Evolutionary conservation across 2,888 invertebrate species (phyloP), one percentile per base, ranked within the genome.

Genomic region (Branchinecta sandiegonensis): DNA sequence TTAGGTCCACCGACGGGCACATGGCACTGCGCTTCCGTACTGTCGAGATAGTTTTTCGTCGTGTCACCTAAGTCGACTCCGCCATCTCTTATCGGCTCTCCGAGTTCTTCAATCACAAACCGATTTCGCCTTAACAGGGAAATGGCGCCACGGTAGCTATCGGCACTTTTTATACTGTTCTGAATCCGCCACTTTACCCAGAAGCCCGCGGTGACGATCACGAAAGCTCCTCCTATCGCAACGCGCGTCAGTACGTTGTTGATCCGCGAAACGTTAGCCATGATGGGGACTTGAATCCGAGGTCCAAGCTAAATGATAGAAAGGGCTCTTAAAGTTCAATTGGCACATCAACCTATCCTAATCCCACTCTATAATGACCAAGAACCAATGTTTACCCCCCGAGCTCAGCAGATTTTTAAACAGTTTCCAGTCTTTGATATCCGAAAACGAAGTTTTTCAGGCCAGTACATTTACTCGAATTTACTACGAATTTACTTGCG

Each of bases 41-140:
- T 81, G 75, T 84, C 82, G 65, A 81, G 81, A 72, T 75, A 81
- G 72, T 82, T 81, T 12, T 71, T 69, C 14, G 63, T 66, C 8
- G 68, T 71, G 66, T 75, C 72, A 4, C 80, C 79, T 50, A 88
- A 74, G 76, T 87, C 84, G 70, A 88, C 82, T 7, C 79, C 79
- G 67, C 80, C 79, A 70, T 85, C 85, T 75, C 82, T 83, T 50
- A 90, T 86, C 1, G 90, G 89, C 76, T 88, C 85, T 4, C 90
- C 90, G 56, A 90, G 78, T 71, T 85, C 79, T 67, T 81, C 76
- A 11, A 48, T 63, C 8, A 85, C 79, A 14, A 56, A 56, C 17
- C 56, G n/a, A 56, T 56, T 56, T 56, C 56, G n/a, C 17, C 56
- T 56, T 8, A 56, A 17, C n/a, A 56, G 56, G n/a, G 56, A 14